A percentile compares a stretch with the other conserved stretches of the same genome.
Evolutionary conservation across 92 coral and sea anemone genomes (phyloP).

Genomic region (Ricordea florida): DNA sequence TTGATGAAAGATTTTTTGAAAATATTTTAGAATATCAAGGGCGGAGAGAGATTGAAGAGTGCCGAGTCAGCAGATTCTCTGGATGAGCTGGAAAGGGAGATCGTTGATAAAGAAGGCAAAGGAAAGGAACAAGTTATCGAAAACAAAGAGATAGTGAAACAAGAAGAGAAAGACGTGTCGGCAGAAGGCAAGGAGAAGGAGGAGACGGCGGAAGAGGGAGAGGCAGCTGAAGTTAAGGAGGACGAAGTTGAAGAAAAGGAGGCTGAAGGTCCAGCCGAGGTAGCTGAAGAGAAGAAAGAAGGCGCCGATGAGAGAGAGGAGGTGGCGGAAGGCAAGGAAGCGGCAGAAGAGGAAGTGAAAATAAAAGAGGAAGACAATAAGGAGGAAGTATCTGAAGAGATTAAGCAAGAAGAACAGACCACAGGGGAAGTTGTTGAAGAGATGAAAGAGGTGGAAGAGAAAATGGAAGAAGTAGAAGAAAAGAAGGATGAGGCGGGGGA

Average conservation of each 20-base stretch:
- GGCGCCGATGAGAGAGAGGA: neutral
- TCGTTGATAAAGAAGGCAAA: constrained; percentile 6
- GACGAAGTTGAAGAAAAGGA: neutral
- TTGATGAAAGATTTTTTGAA: neutral
- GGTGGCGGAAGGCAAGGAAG: constrained; percentile 16
- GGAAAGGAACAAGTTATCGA: neutral
- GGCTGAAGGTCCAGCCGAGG: constrained; percentile 3
- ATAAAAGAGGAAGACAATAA: neutral
- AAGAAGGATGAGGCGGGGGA: neutral
- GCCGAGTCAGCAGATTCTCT: constrained; percentile 45
- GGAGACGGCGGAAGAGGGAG: neutral
- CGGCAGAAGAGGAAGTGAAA: neutral
- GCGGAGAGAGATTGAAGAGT: constrained; percentile 40
- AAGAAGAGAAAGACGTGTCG: neutral
- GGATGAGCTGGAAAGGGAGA: constrained; percentile 3
- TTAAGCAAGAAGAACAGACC: neutral
- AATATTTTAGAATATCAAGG: constrained; percentile 4
- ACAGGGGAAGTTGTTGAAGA: neutral
- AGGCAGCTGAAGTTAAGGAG: neutral
- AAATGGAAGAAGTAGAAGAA: neutral
- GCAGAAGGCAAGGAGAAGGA: constrained; percentile 9
- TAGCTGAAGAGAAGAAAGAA: neutral
- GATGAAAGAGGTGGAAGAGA: neutral
- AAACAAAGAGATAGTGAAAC: constrained; percentile 2
- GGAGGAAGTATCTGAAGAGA: neutral